Evolutionary conservation across 2,888 invertebrate genomes (phyloP), one percentile per base, ranked within the genome.

Genomic region (Ethmia dodecea): DNA sequence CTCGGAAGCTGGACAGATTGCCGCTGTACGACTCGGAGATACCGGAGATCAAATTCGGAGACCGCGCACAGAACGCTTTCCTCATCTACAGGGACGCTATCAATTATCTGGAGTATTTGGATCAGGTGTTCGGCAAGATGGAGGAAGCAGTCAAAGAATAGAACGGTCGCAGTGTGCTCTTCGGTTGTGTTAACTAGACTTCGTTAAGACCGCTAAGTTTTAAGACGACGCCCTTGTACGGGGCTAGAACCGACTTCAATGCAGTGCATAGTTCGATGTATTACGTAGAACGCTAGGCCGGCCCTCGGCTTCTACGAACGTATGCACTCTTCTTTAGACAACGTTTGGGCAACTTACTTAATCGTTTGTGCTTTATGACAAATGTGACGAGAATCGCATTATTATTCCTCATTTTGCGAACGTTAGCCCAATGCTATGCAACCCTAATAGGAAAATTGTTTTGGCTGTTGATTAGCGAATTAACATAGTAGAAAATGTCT

Each of bases 41-140:
- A 15, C 77, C 77, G 1, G 57, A 63, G 36, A 61, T 75, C 45
- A 57, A 5, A n/a, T n/a, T n/a, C n/a, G n/a, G n/a, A 8, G n/a
- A 61, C 72, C 42, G 61, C 11, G 57, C 37, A 37, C 49, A 52
- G 8, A 49, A 59, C 30, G 70, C 66, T 4, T 49, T 76, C 12
- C 60, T 74, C 20, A 58, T 84, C 10, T 80, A 76, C 60, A 59
- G 79, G 36, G 84, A 83, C 40, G 77, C 81, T 18, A 58, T 84
- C 10, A 73, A 74, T 55, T 83, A 77, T 47, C 55, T 84, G 52
- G 72, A 81, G 42, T 81, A 77, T 49, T 50, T 84, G 15, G 50
- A 46, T 1, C 72, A 78, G 50, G 70, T 80, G 32, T 83, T 83
- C 61, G 55, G 70, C 40, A 67, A 62, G 41, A 60, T 76, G 47